A percentile compares a stretch with the other conserved stretches of the same genome.
These are phyloP conservation scores for Manacus vitellinus DNA, from an alignment of 2,113 vertebrate species.

Conservation along the genomic window DNA sequence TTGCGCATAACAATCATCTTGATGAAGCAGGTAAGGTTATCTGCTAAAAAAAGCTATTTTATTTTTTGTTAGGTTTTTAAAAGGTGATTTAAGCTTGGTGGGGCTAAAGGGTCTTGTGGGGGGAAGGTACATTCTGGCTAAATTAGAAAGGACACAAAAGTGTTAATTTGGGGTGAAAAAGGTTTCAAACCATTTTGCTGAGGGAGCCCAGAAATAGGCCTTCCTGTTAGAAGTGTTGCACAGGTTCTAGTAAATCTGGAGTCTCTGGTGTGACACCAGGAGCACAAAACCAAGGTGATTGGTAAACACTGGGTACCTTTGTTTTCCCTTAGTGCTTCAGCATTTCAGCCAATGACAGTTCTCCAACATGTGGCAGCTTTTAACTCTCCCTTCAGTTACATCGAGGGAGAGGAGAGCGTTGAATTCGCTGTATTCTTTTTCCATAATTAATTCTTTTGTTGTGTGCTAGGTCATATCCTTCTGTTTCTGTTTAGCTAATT, in stretches of 20 bases:
- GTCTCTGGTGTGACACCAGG: background rate
- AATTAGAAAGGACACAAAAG: background rate
- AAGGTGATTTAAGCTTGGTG: background rate
- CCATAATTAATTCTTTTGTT: background rate
- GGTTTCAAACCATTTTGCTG: background rate
- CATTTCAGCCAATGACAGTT: background rate
- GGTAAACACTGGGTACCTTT: background rate
- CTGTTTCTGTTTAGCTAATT: background rate
- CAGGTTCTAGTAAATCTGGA: background rate
- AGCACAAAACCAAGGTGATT: background rate
- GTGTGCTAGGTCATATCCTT: background rate
- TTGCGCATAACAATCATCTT: background rate
- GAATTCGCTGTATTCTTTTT: background rate
- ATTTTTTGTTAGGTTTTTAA: background rate
- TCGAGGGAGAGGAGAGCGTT: background rate
- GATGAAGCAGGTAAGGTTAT: background rate
- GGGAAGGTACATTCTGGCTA: background rate
- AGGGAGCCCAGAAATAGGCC: background rate
- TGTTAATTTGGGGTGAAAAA: background rate
- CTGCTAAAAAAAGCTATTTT: background rate
- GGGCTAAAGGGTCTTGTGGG: no score
- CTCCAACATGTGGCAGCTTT: background rate
- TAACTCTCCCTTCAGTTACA: background rate
- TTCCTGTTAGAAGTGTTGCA: background rate
- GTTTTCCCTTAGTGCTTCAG: background rate